A percentile compares a stretch with the other conserved stretches of the same genome.
Conservation (phyloP, 2,888 invertebrate genomes). For the Phytoseiulus persimilis region DNA sequence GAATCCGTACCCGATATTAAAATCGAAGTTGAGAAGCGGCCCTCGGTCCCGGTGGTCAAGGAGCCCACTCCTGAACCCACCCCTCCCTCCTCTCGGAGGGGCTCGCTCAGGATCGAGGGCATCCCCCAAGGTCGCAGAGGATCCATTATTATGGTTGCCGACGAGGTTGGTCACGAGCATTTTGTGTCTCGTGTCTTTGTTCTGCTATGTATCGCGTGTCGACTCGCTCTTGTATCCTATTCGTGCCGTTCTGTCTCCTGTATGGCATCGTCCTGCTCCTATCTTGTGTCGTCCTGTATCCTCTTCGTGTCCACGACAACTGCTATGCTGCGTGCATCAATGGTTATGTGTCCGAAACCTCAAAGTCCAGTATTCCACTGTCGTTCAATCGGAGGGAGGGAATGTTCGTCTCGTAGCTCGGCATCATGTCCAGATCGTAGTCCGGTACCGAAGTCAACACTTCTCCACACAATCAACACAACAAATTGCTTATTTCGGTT, state of each 20-base stretch:
- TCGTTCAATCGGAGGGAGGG: not conserved
- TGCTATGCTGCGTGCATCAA: not conserved
- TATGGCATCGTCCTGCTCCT: no score
- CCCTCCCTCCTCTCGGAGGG: constrained; percentile 62
- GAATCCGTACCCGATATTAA: constrained; percentile 57
- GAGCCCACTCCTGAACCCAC: constrained; percentile 44
- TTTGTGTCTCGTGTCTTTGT: constrained; percentile 11
- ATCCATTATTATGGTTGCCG: constrained; percentile 82
- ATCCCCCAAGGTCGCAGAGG: constrained; percentile 58
- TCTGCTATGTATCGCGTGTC: not conserved
- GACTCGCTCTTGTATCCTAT: not conserved
- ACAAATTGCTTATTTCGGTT: constrained; percentile 14
- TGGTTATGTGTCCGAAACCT: not conserved
- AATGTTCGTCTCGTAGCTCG: not conserved
- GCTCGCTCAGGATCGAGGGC: constrained; percentile 66
- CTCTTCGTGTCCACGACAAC: not conserved
- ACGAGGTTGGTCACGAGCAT: constrained; percentile 61
- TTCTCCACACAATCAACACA: constrained; percentile 43
- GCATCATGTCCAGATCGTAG: not conserved
- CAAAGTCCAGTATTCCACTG: not conserved
- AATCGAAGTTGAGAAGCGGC: constrained; percentile 68
- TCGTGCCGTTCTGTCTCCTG: constrained; percentile 15
- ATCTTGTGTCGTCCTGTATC: constrained; percentile 8
- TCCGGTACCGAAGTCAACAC: constrained; percentile 40
- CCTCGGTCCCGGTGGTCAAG: constrained; percentile 47